Evolutionary conservation across 2,113 vertebrate species (phyloP), one percentile per base, ranked within the genome.

Genomic region (Pipra filicauda): DNA sequence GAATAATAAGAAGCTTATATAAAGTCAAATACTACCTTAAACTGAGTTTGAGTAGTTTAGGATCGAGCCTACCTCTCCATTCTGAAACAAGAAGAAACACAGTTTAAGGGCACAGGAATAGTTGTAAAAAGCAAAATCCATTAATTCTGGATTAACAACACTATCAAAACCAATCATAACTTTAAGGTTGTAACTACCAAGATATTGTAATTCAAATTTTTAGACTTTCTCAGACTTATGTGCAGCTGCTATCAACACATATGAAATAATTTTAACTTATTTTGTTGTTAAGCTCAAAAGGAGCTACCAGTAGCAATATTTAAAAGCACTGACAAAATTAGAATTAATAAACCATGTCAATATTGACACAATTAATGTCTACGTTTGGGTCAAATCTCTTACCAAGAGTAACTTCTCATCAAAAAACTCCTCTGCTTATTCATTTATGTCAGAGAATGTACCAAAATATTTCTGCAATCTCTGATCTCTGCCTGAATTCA

Each of bases 41-140:
- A 94, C 3, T 91, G 69, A 94, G 55, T 95, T 91, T 89, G 89
- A 96, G 91, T 69, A 95, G 92, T 67, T 95, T 77, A 93, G 86
- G 88, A 95, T 86, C 44, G n/a, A 93, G 96, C 98, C 87, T 98
- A 99, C 98, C 98, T 99, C 98, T 97, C 98, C 98, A 83, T 99
- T 98, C 98, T 99, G 97, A 94, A 99, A 99, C 39, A 91, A 95
- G 97, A 98, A 98, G 79, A 98, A 91, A 70, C 58, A 95, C 17
- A 93, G 35, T 83, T 94, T 94, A 81, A 93, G 79, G 74, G 22
- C 95, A 87, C 20, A 66, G 59, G 39, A 92, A 61, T 43, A 41
- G 33, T 77, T 51, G 31, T 49, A 70, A 74, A 73, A 85, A 65
- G 75, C 71, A 95, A 96, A 96, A 91, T 71, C 5, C 9, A 81